phyloP scores from a whole-genome alignment of 2,797 vertebrate genomes.

The Gymnoscopelus braueri region DNA sequence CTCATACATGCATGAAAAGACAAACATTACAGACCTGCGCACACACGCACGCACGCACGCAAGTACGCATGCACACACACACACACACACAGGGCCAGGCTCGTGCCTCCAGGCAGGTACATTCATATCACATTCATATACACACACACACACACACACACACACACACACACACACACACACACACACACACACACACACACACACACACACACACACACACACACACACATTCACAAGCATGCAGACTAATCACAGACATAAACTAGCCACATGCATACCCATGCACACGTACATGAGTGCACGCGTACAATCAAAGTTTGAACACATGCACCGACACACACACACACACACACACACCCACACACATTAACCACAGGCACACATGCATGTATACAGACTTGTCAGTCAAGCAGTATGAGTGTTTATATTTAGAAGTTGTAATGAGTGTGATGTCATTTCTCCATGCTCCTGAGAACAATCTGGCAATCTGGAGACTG shows the following conservation, averaged over 20 bases:
- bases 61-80: background rate
- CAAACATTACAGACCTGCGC: background rate
- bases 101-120: background rate
- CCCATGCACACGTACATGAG: background rate
- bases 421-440: slow-evolving; percentile 81
- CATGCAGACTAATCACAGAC: background rate
- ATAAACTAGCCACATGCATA: background rate
- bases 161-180: slow-evolving; percentile 4
- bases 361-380: slow-evolving; percentile 29
- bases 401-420: slow-evolving; percentile 70
- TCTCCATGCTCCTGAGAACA: slow-evolving; percentile 74
- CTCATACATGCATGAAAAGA: slow-evolving; percentile 2
- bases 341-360: slow-evolving; percentile 14
- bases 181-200: slow-evolving; percentile 25
- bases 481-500: slow-evolving; percentile 80
- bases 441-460: slow-evolving; percentile 83
- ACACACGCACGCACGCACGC: background rate
- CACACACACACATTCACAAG: slow-evolving; percentile 4
- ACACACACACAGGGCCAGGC: background rate
- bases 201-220: slow-evolving; percentile 19
- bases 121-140: slow-evolving; percentile 10
- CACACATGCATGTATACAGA: slow-evolving; percentile 65
- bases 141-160: slow-evolving; percentile 11
- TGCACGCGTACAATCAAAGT: background rate
- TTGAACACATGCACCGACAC: background rate